Conservation (phyloP, 2,797 vertebrate species). For the Kryptopterus vitreolus region DNA sequence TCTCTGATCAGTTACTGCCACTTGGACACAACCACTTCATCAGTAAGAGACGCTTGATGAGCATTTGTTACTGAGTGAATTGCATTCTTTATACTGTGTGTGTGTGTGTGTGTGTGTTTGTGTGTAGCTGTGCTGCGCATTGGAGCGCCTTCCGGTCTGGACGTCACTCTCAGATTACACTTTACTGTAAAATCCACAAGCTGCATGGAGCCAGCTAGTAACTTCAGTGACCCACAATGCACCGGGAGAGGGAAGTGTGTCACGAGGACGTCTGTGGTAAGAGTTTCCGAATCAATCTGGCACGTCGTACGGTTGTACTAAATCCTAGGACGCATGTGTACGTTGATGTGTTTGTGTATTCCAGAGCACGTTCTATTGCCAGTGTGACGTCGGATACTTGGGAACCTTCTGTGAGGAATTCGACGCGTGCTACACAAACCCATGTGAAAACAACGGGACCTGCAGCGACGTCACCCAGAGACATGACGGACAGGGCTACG, state of each 20-base stretch:
- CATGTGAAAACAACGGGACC: slow-evolving; percentile 86
- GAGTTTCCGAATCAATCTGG: not conserved
- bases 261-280: slow-evolving; percentile 88
- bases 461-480: slow-evolving; percentile 83
- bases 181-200: slow-evolving; percentile 88
- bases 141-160: slow-evolving; percentile 69
- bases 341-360: slow-evolving; percentile 25
- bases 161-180: slow-evolving; percentile 87
- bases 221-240: slow-evolving; percentile 79
- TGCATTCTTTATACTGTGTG: slow-evolving; percentile 13
- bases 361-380: slow-evolving; percentile 89
- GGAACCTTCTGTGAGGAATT: slow-evolving; percentile 93
- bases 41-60: slow-evolving; percentile 78
- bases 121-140: slow-evolving; percentile 74
- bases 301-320: not conserved
- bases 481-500: slow-evolving; percentile 82
- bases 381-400: slow-evolving; percentile 82
- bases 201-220: slow-evolving; percentile 80
- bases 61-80: not conserved
- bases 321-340: not conserved
- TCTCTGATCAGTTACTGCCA: slow-evolving; percentile 82
- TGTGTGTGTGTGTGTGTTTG: slow-evolving; percentile 14
- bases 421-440: slow-evolving; percentile 85
- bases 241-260: slow-evolving; percentile 88
- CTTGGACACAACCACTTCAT: slow-evolving; percentile 95